Percentiles rank a stretch among this genome's conserved stretches.
Conservation (phyloP, 1,140 invertebrate genomes). For the Proctacanthus coquilletti region DNA sequence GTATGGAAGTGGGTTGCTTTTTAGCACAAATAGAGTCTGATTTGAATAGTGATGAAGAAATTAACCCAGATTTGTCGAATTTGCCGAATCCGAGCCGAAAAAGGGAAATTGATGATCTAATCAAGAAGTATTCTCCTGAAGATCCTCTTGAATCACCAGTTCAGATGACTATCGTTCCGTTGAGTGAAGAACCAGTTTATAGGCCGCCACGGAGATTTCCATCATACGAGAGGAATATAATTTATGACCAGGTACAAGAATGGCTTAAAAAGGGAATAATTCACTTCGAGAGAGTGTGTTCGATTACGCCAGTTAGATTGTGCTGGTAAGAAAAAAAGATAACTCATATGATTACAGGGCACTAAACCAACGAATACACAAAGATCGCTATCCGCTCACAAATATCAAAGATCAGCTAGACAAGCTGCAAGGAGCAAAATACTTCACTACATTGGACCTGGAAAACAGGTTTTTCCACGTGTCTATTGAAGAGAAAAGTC, state of each 20-base stretch:
- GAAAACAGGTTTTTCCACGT: constrained; percentile 6
- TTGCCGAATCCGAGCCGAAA: too few relatives aligned
- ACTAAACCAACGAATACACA: constrained; percentile 1
- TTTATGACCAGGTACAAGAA: background rate
- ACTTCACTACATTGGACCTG: constrained; percentile 10
- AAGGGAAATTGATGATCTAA: background rate
- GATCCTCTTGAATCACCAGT: background rate
- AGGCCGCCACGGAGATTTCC: background rate
- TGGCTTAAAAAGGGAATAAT: too few relatives aligned
- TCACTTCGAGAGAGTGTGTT: too few relatives aligned
- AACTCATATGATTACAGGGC: background rate
- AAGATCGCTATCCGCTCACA: constrained; percentile 10
- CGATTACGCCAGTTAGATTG: background rate
- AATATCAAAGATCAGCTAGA: constrained; percentile 10
- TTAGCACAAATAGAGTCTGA: background rate
- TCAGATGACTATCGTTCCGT: background rate
- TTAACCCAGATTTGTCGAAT: too few relatives aligned
- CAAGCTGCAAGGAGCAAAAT: constrained; percentile 5
- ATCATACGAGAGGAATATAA: background rate
- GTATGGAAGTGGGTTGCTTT: too few relatives aligned
- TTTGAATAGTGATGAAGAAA: too few relatives aligned
- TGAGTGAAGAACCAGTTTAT: background rate
- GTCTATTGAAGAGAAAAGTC: background rate
- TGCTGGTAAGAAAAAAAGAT: background rate
- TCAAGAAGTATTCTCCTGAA: background rate